Conservation (phyloP, 2,888 invertebrate genomes). For the Amphipoea oculea region DNA sequence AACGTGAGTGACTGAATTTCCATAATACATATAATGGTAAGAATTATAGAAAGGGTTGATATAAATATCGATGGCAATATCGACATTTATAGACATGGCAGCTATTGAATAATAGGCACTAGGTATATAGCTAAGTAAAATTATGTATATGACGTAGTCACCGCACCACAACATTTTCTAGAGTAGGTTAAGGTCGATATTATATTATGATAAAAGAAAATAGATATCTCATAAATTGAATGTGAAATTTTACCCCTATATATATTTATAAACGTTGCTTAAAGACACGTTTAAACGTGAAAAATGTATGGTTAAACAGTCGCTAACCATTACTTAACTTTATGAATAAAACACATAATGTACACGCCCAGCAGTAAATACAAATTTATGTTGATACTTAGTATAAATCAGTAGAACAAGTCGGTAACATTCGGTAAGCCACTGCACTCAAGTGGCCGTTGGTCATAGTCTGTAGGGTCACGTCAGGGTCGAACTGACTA, state of each 20-base stretch:
- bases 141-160: background rate
- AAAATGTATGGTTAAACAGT: too few relatives aligned
- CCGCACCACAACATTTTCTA: background rate
- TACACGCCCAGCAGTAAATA: background rate
- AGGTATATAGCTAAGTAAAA: too few relatives aligned
- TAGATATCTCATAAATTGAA: background rate
- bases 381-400: slow-evolving; percentile 3
- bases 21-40: background rate
- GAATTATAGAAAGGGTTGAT: background rate
- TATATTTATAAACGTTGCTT: too few relatives aligned
- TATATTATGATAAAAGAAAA: background rate
- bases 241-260: background rate
- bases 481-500: slow-evolving; percentile 62
- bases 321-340: too few relatives aligned
- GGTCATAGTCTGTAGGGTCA: slow-evolving; percentile 63
- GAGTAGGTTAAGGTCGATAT: background rate
- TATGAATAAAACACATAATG: background rate
- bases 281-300: too few relatives aligned
- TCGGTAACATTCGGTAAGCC: slow-evolving; percentile 32
- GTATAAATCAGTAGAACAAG: slow-evolving; percentile 23
- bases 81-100: background rate
- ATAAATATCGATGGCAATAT: too few relatives aligned
- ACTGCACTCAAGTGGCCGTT: slow-evolving; percentile 34
- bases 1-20: background rate
- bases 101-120: background rate